Base-by-base conservation (phyloP, 1,140 invertebrate genomes). In the Macrosteles quadrilineatus region DNA sequence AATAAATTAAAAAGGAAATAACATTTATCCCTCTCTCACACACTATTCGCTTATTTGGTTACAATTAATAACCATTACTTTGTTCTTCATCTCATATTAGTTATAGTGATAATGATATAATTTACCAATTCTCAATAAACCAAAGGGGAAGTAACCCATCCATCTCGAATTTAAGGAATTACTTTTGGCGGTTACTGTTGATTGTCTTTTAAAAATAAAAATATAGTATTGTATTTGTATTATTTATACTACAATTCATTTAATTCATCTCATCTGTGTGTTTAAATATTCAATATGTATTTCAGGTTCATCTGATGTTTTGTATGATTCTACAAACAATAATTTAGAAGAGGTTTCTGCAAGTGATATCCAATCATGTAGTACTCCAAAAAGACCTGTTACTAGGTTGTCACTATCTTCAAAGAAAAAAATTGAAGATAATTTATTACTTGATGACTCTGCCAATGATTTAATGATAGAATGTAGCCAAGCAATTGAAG, bases 401-500 rank as follows among this genome's bases (percentile, higher is more conserved):
- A 19, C 47, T 19, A 50, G 47, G 21, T 50, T 21, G n/a, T 21
- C 14, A 50, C 4, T 19, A 21, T 19, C 14, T 11, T 50, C 47
- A 50, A 59, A 30, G 23, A 59, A 30, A 27, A 62, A 69, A 69
- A 30, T 62, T 23, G 31, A 12, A 4, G 23, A n/a, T 43, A 65
- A 62, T 66, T 57, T 21, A 64, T 45, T 66, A 2, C 45, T 70
- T 53, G 69, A 64, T 36, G 69, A 65, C 43, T 63, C 69, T 17
- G 55, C 69, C 30, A 62, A 69, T 62, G 67, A 69, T 19, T 29
- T 69, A 19, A 69, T 69, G 67, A 27, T 69, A 2, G 19, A 40
- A 25, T 69, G 67, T n/a, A 69, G 67, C 30, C 67, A 69, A 43
- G 67, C 67, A 9, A 29, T 69, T 17, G 67, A 69, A 43, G 67